Percentiles rank a stretch among this genome's conserved stretches.
phyloP scores from a whole-genome alignment of 2,797 vertebrate species.

The Sebastes kiyomatsui region DNA sequence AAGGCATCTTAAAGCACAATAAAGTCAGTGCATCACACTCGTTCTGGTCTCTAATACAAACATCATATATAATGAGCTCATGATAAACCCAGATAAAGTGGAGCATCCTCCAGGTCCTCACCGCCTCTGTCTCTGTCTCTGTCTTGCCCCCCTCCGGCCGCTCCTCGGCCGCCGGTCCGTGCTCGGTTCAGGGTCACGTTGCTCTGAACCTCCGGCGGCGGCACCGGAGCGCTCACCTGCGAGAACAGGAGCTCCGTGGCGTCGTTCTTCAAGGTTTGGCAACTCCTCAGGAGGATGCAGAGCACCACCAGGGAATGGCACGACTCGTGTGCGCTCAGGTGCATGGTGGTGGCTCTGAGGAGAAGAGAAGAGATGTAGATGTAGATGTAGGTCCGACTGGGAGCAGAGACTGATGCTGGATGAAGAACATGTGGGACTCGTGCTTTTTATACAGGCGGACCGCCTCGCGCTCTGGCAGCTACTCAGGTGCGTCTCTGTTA shows the following conservation, averaged over 20 bases:
- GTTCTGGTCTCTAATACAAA: not conserved
- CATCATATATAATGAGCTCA: not conserved
- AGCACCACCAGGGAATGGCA: conserved; percentile 84
- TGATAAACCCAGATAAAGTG: not conserved
- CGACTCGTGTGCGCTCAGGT: conserved; percentile 80
- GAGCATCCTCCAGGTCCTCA: conserved; percentile 63
- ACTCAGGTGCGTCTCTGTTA: conserved; percentile 87
- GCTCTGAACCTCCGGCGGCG: conserved; percentile 74
- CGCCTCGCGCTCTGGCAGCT: conserved; percentile 80
- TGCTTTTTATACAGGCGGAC: conserved; percentile 59
- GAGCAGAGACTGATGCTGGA: not conserved
- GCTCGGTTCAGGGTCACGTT: conserved; percentile 93
- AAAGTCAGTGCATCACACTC: not conserved
- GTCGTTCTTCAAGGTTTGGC: conserved; percentile 91
- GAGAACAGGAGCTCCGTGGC: conserved; percentile 92
- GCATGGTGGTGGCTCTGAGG: conserved; percentile 68
- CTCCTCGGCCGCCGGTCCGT: conserved; percentile 88
- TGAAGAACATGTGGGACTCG: not conserved
- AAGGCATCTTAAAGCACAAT: not conserved
- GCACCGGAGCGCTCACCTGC: conserved; percentile 80
- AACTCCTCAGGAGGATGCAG: conserved; percentile 87
- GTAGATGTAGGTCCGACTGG: not conserved
- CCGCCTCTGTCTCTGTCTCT: conserved; percentile 73
- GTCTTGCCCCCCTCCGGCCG: conserved; percentile 77
- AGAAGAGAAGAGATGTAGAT: not conserved